Evolutionary conservation across 2,797 vertebrate genomes (phyloP), one percentile per base, ranked within the genome.

Genomic region (Etheostoma nigrum): DNA sequence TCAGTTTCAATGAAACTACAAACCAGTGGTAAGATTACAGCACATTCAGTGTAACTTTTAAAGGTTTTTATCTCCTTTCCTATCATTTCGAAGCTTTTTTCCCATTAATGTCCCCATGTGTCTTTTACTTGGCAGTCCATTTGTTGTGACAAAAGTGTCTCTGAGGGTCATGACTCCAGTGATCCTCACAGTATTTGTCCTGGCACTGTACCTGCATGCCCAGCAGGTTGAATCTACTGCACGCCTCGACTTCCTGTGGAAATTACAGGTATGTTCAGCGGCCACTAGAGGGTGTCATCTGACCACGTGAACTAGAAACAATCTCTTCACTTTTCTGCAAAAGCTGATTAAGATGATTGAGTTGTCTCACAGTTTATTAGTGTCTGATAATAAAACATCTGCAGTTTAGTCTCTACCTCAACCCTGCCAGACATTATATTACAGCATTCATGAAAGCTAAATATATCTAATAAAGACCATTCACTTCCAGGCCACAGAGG

Each of bases 201-300:
- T 99, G 93, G 98, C 97, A 0, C 95, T 99, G 57, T 99, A 98
- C 89, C 96, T 99, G 81, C 97, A 99, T 16, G 97, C 96, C 27
- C 97, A 98, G 95, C 97, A 98, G 94, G 97, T 99, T 9, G 97
- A 99, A 90, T 98, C 97, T 1, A 99, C 97, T 0, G 97, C 97
- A n/a, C 96, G 97, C 74, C 96, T 99, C 3, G 97, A 99, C 93
- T 99, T 99, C 93, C 97, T 99, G 78, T 99, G 97, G 97, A 99
- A 99, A 92, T 92, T 98, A 84, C 97, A 99, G 97, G 98, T 98
- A 95, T 18, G 47, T 45, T 5, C 16, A 15, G 1, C 1, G 10
- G 15, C 88, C 91, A 69, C 85, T 16, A 76, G 87, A 82, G 79
- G 84, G 71, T 62, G 1, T 1, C 54, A 36, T 45, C 21, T 16